A percentile compares a stretch with the other conserved stretches of the same genome.
These are phyloP conservation scores for Notocelia uddmanniana DNA, from an alignment of 2,888 invertebrate genomes.

Conservation along the genomic window DNA sequence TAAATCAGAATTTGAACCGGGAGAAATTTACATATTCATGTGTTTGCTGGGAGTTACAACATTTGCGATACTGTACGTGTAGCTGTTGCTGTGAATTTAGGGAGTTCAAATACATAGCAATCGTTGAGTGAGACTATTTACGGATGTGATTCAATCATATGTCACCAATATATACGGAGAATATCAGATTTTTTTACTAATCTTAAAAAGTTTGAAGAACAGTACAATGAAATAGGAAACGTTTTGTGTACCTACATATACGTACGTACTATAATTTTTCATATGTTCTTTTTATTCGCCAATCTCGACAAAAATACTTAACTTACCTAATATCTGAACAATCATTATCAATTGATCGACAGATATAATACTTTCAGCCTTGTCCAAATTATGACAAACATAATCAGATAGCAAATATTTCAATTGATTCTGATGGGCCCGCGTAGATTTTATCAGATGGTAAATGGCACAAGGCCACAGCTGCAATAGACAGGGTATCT, in stretches of 20 bases:
- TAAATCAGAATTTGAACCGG: constrained; percentile 21
- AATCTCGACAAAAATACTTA: background rate
- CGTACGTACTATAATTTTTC: background rate
- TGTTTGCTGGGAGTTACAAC: constrained; percentile 6
- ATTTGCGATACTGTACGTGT: background rate
- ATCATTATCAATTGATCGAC: constrained; percentile 24
- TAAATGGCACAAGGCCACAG: constrained; percentile 62
- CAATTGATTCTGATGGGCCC: constrained; percentile 39
- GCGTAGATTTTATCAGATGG: constrained; percentile 49
- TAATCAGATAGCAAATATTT: constrained; percentile 23
- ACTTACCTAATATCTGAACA: background rate
- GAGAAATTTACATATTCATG: constrained; percentile 33
- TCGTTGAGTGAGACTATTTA: background rate
- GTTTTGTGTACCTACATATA: background rate
- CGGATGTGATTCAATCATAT: background rate
- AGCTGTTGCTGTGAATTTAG: background rate
- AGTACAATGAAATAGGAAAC: background rate
- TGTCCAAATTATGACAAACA: constrained; percentile 6
- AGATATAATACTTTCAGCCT: constrained; percentile 28
- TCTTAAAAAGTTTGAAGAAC: background rate
- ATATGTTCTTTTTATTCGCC: background rate
- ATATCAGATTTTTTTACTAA: background rate
- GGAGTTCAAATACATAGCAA: background rate
- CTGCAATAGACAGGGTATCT: constrained; percentile 56
- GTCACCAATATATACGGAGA: background rate